Conservation (phyloP, 2,113 vertebrate species). For the Eublepharis macularius region DNA sequence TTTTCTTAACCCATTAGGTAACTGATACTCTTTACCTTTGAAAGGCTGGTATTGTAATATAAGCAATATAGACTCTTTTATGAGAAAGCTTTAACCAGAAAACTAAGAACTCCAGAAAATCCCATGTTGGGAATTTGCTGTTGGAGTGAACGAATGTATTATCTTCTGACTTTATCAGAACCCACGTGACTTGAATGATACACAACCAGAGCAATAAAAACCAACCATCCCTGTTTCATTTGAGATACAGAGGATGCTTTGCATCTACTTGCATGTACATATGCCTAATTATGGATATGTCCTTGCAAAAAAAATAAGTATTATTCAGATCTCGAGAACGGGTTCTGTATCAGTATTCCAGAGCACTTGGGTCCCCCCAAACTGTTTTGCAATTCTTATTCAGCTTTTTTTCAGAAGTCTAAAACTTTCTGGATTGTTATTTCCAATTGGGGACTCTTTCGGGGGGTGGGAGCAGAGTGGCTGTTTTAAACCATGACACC, state of each 20-base stretch:
- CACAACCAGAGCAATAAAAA: too few relatives aligned
- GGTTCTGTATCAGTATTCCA: too few relatives aligned
- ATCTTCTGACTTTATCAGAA: background rate
- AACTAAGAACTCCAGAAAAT: background rate
- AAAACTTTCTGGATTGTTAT: too few relatives aligned
- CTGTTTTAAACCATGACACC: too few relatives aligned
- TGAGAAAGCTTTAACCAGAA: background rate
- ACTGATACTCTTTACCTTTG: background rate
- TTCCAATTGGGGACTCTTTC: too few relatives aligned
- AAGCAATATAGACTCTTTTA: background rate
- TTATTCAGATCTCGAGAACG: too few relatives aligned
- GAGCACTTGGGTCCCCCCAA: too few relatives aligned
- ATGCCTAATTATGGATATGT: background rate
- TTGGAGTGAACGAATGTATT: background rate
- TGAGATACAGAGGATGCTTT: background rate
- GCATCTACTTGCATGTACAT: background rate
- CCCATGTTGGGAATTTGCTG: background rate
- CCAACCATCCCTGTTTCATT: background rate
- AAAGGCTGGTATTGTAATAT: background rate
- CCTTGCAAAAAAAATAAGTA: too few relatives aligned
- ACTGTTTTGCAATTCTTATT: too few relatives aligned
- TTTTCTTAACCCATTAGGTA: background rate
- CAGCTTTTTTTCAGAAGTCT: too few relatives aligned
- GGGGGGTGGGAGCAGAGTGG: too few relatives aligned
- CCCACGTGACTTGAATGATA: background rate